phyloP scores from a whole-genome alignment of 2,888 invertebrate species.

The Chymomyza amoena region DNA sequence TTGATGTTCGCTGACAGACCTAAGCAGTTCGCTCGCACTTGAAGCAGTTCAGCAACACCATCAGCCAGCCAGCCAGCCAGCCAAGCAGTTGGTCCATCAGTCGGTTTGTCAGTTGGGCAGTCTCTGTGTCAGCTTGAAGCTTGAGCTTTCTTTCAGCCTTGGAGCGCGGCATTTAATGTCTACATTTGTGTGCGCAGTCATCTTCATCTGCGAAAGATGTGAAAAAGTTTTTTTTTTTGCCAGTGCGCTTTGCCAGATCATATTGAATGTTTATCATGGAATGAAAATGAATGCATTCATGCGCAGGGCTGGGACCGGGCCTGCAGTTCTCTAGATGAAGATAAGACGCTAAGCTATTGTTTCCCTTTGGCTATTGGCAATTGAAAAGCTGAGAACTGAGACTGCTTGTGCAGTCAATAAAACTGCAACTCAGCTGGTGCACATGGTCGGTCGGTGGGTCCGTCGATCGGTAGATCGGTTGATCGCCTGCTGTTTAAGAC shows the following conservation, averaged over 20 bases:
- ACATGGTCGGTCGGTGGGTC: too few species aligned
- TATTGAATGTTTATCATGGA: background rate
- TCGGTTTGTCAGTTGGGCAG: background rate
- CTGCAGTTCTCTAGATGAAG: background rate
- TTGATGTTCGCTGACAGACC: conserved; percentile 53
- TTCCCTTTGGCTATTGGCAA: background rate
- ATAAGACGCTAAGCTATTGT: background rate
- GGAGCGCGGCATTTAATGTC: conserved; percentile 34
- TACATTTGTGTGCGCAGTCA: conserved; percentile 34
- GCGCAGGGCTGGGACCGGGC: background rate
- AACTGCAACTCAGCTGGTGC: background rate
- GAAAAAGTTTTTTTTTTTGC: background rate
- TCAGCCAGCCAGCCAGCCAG: conserved; percentile 25
- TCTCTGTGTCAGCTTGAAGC: background rate
- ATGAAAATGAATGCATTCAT: background rate
- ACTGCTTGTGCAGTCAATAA: too few species aligned
- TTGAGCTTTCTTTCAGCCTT: conserved; percentile 7
- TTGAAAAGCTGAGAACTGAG: background rate
- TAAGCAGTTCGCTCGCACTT: conserved; percentile 47
- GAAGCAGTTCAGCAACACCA: conserved; percentile 47
- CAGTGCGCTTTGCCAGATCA: background rate
- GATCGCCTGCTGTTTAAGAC: too few species aligned
- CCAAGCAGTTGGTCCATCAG: conserved; percentile 11
- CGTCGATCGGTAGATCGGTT: too few species aligned
- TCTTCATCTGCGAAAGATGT: conserved; percentile 8